Evolutionary conservation across 2,797 vertebrate species (phyloP).

Genomic region (Sphenodon punctatus): DNA sequence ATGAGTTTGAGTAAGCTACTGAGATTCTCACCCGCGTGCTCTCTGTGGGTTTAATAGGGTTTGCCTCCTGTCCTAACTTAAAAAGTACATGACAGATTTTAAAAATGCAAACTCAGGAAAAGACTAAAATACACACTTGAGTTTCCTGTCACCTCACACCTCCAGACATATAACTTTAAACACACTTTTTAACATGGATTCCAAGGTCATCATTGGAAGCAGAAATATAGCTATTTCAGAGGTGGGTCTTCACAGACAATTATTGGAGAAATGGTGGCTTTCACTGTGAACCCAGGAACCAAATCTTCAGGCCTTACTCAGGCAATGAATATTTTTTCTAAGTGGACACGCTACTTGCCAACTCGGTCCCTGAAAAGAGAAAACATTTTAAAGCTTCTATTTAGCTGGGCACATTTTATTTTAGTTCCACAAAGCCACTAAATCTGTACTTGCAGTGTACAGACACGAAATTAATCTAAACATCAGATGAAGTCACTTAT

Average conservation of each 20-base stretch:
- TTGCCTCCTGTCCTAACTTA: too few species aligned
- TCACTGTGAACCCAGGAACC: accelerated
- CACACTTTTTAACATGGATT: too few species aligned
- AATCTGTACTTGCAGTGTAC: neutral
- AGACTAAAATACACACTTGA: too few species aligned
- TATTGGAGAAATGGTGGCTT: neutral
- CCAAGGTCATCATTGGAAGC: too few species aligned
- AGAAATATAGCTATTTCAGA: neutral
- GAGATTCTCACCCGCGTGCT: too few species aligned
- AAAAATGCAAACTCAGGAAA: too few species aligned
- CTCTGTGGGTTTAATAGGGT: too few species aligned
- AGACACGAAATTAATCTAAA: constrained; percentile 33
- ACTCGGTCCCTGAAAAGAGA: constrained; percentile 9
- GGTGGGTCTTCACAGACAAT: neutral
- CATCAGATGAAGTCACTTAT: constrained; percentile 49
- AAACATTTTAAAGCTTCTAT: neutral
- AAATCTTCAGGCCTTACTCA: neutral
- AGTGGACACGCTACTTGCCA: neutral
- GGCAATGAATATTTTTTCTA: neutral
- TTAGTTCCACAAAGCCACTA: neutral
- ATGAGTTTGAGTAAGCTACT: too few species aligned
- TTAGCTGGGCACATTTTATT: constrained; percentile 23
- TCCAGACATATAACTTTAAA: too few species aligned
- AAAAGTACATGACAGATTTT: too few species aligned
- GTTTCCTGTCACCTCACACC: too few species aligned